Conservation (phyloP, 2,888 invertebrate genomes). For the Litoditis marina region DNA sequence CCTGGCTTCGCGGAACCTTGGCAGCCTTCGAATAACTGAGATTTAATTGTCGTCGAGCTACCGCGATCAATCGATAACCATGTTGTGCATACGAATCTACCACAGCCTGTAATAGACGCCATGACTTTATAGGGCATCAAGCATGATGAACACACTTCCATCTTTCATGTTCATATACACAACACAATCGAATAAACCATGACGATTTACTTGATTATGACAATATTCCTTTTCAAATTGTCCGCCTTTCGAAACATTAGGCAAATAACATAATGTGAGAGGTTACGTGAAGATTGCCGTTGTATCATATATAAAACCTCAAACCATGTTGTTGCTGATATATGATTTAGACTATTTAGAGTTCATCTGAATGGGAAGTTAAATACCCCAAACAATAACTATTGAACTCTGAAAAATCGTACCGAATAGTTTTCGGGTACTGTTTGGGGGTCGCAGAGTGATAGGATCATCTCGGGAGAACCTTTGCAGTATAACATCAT, state of each 20-base stretch:
- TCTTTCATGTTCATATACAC: too few species aligned
- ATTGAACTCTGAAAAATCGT: not conserved
- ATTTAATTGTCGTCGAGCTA: slow-evolving; percentile 65
- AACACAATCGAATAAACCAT: too few species aligned
- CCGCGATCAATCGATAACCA: slow-evolving; percentile 65
- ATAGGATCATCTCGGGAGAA: slow-evolving; percentile 59
- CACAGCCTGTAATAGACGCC: slow-evolving; percentile 14
- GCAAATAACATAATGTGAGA: not conserved
- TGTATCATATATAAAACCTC: too few species aligned
- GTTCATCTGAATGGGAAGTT: too few species aligned
- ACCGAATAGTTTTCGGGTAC: slow-evolving; percentile 65
- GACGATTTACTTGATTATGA: too few species aligned
- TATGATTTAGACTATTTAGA: too few species aligned
- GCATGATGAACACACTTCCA: too few species aligned
- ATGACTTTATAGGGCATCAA: too few species aligned
- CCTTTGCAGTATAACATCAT: slow-evolving; percentile 66
- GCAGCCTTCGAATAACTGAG: slow-evolving; percentile 60
- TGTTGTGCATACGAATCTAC: slow-evolving; percentile 65
- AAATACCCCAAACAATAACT: not conserved
- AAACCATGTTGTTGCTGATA: too few species aligned
- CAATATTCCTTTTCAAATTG: too few species aligned
- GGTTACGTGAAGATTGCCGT: not conserved
- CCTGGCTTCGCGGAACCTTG: slow-evolving; percentile 39
- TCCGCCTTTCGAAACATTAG: too few species aligned
- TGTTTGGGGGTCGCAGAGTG: slow-evolving; percentile 65